Evolutionary conservation across 1,140 invertebrate species (phyloP).

Genomic region (Akabosia matsudoensis): DNA sequence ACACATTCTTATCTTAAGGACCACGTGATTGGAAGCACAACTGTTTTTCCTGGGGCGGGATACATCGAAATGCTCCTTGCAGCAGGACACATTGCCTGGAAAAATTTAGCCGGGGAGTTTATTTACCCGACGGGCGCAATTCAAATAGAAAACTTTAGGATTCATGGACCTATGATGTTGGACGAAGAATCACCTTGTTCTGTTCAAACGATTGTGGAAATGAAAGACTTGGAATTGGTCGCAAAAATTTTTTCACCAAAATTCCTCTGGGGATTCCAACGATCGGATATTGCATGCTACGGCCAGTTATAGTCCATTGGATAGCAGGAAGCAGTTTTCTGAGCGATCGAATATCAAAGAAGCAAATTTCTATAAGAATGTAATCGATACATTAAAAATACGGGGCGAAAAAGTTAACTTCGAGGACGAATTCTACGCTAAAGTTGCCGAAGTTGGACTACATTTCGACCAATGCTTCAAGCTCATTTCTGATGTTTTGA

Average conservation of each 20-base stretch:
- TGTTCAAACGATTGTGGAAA: not conserved
- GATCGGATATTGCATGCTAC: too few relatives aligned
- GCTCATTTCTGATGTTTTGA: too few relatives aligned
- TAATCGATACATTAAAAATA: too few relatives aligned
- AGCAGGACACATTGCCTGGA: not conserved
- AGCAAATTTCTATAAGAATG: too few relatives aligned
- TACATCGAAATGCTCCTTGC: not conserved
- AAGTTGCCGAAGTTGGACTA: too few relatives aligned
- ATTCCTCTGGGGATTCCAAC: not conserved
- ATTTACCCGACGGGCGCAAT: not conserved
- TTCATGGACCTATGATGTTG: not conserved
- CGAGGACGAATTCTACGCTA: too few relatives aligned
- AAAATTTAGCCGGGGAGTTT: not conserved
- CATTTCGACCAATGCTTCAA: too few relatives aligned
- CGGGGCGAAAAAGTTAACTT: too few relatives aligned
- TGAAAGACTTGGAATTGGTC: not conserved
- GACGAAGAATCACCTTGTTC: not conserved
- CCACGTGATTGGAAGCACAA: not conserved
- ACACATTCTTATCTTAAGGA: not conserved
- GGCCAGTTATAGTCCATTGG: too few relatives aligned
- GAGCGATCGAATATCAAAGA: too few relatives aligned
- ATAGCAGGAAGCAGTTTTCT: too few relatives aligned
- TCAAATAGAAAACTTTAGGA: not conserved
- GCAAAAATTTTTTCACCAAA: not conserved
- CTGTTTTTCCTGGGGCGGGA: not conserved